Evolutionary conservation across 2,797 vertebrate genomes (phyloP), one percentile per base, ranked within the genome.

Genomic region (Miichthys miiuy): DNA sequence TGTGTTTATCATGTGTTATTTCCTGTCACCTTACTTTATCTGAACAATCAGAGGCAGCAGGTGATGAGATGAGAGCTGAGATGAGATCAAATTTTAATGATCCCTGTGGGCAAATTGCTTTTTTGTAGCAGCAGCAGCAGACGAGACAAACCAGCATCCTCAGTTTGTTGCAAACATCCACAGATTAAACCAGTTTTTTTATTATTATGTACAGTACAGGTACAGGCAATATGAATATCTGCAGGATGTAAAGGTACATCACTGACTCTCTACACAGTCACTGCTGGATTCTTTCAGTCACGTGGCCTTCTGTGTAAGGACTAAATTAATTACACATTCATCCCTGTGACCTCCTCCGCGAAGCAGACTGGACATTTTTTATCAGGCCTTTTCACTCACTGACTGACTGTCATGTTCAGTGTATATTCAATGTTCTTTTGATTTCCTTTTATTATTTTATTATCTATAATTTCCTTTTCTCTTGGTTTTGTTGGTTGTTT

Each of bases 61-160:
- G 79, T 86, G 87, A 87, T 60, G 79, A 73, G 75, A 71, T 48
- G 72, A 75, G 73, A 70, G 81, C 56, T 80, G 68, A 83, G 80
- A 87, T 77, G 27, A 78, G 77, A 90, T 89, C 70, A 87, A 84
- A 87, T 82, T 81, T 85, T 74, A 88, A 90, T 87, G 76, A 82
- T 64, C 68, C 82, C 82, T 80, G 57, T 74, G 85, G 83, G 83
- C 68, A 83, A 84, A 81, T 68, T 54, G 73, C 50, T 63, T 63
- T 68, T 82, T 79, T 81, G 65, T 65, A 72, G 69, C 54, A 44
- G 77, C 69, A 72, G 50, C 54, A 80, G 48, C 54, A 46, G 16
- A 68, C 10, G 48, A 44, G 42, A 72, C 58, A 71, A 67, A 38
- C 30, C 65, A 63, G 47, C 44, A n/a, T 58, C n/a, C 44, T 73